phyloP scores from a whole-genome alignment of 2,797 vertebrate genomes.

The Hapalemur alaotrensis region DNA sequence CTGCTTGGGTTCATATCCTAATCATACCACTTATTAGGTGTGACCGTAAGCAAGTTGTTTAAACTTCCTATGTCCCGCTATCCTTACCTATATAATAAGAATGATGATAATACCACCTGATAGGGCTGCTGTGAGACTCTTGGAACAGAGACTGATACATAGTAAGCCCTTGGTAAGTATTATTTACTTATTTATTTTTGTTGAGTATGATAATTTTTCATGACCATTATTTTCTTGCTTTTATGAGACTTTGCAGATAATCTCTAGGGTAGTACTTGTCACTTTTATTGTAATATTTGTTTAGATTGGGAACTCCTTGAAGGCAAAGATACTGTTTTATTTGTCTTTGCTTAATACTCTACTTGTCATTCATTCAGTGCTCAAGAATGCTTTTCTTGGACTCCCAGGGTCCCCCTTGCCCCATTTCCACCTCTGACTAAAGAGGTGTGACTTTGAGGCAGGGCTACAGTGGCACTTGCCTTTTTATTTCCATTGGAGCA shows the following conservation, averaged over 20 bases:
- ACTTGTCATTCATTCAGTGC: not conserved
- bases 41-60: not conserved
- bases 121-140: not conserved
- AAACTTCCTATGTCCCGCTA: not conserved
- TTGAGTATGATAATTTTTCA: not conserved
- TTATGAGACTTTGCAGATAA: not conserved
- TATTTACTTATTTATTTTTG: not conserved
- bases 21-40: not conserved
- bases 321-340: not conserved
- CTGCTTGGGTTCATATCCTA: not conserved
- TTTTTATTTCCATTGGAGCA: slow-evolving; percentile 46
- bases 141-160: not conserved
- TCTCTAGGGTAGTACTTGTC: not conserved
- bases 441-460: not conserved
- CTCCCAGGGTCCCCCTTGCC: not conserved
- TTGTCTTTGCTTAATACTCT: not conserved
- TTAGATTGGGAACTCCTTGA: slow-evolving; percentile 13
- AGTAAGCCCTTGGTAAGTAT: not conserved
- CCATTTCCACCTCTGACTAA: not conserved
- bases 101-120: not conserved
- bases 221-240: slow-evolving; percentile 21
- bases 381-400: not conserved
- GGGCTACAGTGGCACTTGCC: not conserved
- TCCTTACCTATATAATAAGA: not conserved
- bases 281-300: slow-evolving; percentile 29